Percentiles rank a stretch among this genome's conserved stretches.
Evolutionary conservation across 1,140 invertebrate species (phyloP).

Genomic region (Phocides pigmalion): DNA sequence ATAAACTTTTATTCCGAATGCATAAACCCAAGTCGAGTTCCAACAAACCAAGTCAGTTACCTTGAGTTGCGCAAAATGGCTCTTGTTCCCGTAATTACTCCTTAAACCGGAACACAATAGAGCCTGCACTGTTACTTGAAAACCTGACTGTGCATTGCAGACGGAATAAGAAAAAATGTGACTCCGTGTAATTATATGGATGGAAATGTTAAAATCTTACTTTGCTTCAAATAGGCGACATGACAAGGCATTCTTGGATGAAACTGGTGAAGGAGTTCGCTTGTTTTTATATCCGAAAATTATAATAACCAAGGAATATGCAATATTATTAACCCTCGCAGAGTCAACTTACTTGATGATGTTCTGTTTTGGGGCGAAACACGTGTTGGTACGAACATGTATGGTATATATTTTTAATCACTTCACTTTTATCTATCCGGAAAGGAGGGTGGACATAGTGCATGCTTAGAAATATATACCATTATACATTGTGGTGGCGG

Average conservation of each 20-base stretch:
- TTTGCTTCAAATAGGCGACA: neutral
- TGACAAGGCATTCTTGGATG: neutral
- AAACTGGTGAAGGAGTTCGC: neutral
- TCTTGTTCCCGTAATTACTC: conserved; percentile 28
- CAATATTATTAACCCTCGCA: no score
- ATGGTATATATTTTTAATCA: no score
- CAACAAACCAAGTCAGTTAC: conserved; percentile 15
- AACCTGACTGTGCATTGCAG: conserved; percentile 18
- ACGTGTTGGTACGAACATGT: no score
- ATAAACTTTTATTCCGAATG: conserved; percentile 28
- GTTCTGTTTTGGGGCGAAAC: no score
- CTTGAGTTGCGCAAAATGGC: conserved; percentile 27
- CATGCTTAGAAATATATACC: no score
- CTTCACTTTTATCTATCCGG: no score
- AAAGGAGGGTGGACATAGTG: no score
- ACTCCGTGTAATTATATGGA: conserved; percentile 9
- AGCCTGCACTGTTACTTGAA: conserved; percentile 20
- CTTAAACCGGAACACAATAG: conserved; percentile 33
- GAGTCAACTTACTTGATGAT: no score
- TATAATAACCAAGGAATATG: no score
- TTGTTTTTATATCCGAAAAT: no score
- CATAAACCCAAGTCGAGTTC: conserved; percentile 18
- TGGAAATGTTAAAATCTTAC: conserved; percentile 1
- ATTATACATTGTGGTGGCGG: no score
- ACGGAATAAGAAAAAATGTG: conserved; percentile 4